Evolutionary conservation across 2,888 invertebrate genomes (phyloP).

Genomic region (Zaprionus obscuricornis): DNA sequence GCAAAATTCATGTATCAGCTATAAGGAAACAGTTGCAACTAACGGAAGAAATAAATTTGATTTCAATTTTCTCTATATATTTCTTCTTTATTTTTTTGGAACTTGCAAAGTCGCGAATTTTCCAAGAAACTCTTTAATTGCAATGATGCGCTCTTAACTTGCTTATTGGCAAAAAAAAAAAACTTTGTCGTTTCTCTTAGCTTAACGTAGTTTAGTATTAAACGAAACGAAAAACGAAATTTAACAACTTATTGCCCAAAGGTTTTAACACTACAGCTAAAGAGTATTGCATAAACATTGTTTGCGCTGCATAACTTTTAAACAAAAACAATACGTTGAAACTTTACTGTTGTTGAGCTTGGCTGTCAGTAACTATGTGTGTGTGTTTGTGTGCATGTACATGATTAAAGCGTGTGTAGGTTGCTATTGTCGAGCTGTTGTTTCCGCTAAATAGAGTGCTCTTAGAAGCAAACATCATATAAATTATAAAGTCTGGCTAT

Average conservation of each 20-base stretch:
- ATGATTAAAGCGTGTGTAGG: too few relatives aligned
- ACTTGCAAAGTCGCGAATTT: slow-evolving; percentile 35
- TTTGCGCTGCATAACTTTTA: slow-evolving; percentile 30
- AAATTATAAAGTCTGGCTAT: slow-evolving; percentile 16
- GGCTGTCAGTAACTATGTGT: slow-evolving; percentile 20
- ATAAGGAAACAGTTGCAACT: slow-evolving; percentile 10
- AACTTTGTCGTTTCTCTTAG: slow-evolving; percentile 36
- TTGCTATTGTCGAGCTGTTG: too few relatives aligned
- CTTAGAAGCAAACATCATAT: slow-evolving; percentile 15
- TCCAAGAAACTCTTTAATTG: slow-evolving; percentile 7
- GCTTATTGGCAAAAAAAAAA: slow-evolving; percentile 11
- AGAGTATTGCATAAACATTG: slow-evolving; percentile 34
- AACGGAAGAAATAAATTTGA: not conserved
- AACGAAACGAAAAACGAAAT: slow-evolving; percentile 7
- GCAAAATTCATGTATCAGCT: slow-evolving; percentile 39
- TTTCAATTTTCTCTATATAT: not conserved
- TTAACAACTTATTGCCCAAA: slow-evolving; percentile 30
- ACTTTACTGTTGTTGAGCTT: not conserved
- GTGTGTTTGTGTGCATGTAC: too few relatives aligned
- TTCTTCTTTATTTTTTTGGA: slow-evolving; percentile 20
- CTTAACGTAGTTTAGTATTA: slow-evolving; percentile 4
- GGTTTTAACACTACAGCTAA: slow-evolving; percentile 16
- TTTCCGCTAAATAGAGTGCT: slow-evolving; percentile 26
- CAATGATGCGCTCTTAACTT: slow-evolving; percentile 39
- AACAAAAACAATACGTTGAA: slow-evolving; percentile 22